Evolutionary conservation across 2,888 invertebrate species (phyloP), one percentile per base, ranked within the genome.

Genomic region (Sinohyriopsis cumingii): DNA sequence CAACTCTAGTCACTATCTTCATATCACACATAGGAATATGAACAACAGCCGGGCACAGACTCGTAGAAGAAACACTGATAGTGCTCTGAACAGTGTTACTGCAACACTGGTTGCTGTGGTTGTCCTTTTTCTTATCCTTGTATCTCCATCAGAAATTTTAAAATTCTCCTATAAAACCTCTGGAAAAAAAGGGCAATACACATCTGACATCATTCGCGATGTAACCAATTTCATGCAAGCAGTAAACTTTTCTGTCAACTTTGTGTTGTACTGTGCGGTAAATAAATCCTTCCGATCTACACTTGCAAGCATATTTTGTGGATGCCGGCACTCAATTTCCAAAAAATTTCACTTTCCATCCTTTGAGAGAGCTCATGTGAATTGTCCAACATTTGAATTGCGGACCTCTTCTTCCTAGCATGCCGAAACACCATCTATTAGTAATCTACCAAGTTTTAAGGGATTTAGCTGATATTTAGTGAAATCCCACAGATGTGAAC

Each of bases 221-320:
- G 79, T 88, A 20, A 86, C 87, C 45, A 88, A 88, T 69, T 82
- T 88, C 74, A 84, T 88, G 83, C 85, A 87, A 73, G 84, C 86
- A 1, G 75, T 85, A 54, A 88, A 89, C 67, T 89, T 88, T 68
- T 85, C 84, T 9, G 78, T 97, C 71, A 98, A 97, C 90, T 98
- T 98, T 87, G 94, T 97, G 72, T 92, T 98, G 53, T 98, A 97
- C 89, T 97, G 97, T 87, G 93, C 95, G 65, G 97, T 98, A 95
- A 96, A 96, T 78, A 93, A 95, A 78, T 96, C 97, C 91, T 98
- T 98, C 90, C 92, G 98, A 15, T 82, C 87, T 60, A 91, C 91
- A 18, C 72, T 86, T 4, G 70, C 75, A 5, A 79, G 74, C 7
- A 77, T 86, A 28, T 73, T 82, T 59, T 86, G 83, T 65, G 81